Conservation (phyloP, 1,140 invertebrate species). For the Nasonia longicornis region DNA sequence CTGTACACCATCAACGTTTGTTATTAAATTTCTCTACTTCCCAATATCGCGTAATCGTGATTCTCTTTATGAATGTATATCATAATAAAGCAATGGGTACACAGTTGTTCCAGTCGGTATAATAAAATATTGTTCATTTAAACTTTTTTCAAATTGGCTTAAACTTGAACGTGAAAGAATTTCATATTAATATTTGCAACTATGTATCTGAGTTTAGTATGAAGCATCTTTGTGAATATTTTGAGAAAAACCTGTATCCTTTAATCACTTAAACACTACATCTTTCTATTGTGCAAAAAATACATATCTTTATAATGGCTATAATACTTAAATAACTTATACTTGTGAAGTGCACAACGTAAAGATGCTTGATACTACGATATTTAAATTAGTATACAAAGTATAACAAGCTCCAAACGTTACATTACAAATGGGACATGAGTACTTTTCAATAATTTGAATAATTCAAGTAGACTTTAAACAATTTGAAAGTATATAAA, state of each 20-base stretch:
- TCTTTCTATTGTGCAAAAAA: not conserved
- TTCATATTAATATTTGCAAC: not conserved
- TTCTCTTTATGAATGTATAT: not conserved
- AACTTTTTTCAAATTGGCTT: too few relatives aligned
- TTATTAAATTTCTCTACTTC: slow-evolving; percentile 30
- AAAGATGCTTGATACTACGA: slow-evolving; percentile 18
- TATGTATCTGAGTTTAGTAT: slow-evolving; percentile 1
- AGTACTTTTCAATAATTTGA: not conserved
- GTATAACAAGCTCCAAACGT: not conserved
- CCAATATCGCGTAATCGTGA: not conserved
- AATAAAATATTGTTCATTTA: not conserved
- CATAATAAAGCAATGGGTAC: not conserved
- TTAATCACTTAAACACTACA: not conserved
- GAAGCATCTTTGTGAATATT: slow-evolving; percentile 19
- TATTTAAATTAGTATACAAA: not conserved
- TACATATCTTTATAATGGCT: slow-evolving; percentile 8
- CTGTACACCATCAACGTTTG: slow-evolving; percentile 28
- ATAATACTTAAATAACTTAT: not conserved
- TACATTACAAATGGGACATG: not conserved
- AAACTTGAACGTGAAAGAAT: not conserved
- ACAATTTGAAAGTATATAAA: not conserved
- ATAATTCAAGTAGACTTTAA: not conserved
- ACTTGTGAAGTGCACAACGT: not conserved
- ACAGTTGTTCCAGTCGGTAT: slow-evolving; percentile 8
- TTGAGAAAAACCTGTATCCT: not conserved